phyloP scores from a whole-genome alignment of 1,140 invertebrate species.

The Pseudomyrmex dendroicus region DNA sequence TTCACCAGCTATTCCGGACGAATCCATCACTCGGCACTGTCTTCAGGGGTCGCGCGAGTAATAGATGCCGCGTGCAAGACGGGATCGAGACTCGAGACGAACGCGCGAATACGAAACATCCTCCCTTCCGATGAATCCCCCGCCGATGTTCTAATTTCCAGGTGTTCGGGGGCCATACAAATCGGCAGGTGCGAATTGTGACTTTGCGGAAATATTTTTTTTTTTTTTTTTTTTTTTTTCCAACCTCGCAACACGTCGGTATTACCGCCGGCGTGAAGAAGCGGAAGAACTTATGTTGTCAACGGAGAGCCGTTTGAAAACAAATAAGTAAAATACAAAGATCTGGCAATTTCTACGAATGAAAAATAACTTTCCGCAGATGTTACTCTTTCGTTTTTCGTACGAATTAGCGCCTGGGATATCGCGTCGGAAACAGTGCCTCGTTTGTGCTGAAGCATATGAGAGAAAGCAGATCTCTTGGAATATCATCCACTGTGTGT shows the following conservation, averaged over 20 bases:
- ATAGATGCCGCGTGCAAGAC: conserved; percentile 45
- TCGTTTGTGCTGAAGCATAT: conserved; percentile 23
- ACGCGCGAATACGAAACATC: background rate
- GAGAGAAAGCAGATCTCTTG: conserved; percentile 53
- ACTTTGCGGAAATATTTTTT: background rate
- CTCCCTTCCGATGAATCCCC: background rate
- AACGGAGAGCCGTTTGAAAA: no score
- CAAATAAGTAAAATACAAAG: background rate
- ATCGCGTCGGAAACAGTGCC: conserved; percentile 30
- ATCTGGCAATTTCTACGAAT: background rate
- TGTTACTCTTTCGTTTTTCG: conserved; percentile 6
- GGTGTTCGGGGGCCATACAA: conserved; percentile 17
- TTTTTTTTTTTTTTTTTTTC: no score
- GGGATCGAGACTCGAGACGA: background rate
- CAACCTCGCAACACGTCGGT: no score
- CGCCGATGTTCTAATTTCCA: conserved; percentile 53
- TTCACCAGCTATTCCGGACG: conserved; percentile 42
- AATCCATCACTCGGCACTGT: conserved; percentile 59
- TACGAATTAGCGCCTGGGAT: background rate
- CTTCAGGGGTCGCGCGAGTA: conserved; percentile 42
- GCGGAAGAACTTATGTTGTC: no score
- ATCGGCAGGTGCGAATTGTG: conserved; percentile 43
- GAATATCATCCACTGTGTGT: conserved; percentile 52
- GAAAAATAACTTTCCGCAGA: background rate
- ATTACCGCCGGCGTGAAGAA: no score